These are phyloP conservation scores for Callipepla squamata DNA, from an alignment of 2,113 vertebrate genomes.

Conservation along the genomic window DNA sequence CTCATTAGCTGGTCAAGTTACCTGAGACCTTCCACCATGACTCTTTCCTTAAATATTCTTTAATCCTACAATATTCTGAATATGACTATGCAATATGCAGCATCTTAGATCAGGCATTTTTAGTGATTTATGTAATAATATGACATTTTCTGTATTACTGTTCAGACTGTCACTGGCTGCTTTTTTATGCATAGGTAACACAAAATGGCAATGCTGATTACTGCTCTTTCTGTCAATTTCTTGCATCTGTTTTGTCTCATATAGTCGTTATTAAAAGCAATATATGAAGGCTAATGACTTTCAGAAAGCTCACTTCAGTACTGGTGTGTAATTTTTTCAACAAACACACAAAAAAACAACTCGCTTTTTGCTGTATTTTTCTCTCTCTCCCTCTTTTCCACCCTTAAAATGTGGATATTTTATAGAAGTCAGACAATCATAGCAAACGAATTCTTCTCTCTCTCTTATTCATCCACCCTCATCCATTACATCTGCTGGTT, in stretches of 20 bases:
- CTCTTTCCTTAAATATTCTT: neutral
- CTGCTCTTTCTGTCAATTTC: neutral
- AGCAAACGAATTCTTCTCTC: neutral
- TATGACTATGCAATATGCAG: neutral
- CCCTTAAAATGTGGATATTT: neutral
- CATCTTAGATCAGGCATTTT: neutral
- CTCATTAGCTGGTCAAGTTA: neutral
- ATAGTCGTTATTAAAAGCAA: neutral
- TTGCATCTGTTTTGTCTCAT: neutral
- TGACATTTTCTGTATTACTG: neutral
- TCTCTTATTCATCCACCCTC: neutral
- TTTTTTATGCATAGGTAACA: neutral
- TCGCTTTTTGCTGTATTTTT: neutral
- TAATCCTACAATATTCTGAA: conserved; percentile 12
- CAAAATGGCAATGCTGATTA: neutral
- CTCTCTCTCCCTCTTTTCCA: neutral
- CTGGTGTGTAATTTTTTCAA: fast-evolving
- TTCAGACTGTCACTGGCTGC: neutral
- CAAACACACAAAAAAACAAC: neutral
- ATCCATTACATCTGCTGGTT: neutral
- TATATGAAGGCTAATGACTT: neutral
- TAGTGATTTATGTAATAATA: neutral
- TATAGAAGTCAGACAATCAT: neutral
- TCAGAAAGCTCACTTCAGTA: neutral
- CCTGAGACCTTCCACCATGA: neutral